Percentiles rank a stretch among this genome's conserved stretches.
phyloP scores from a whole-genome alignment of 2,113 vertebrate genomes.

The Cryptomyrus ogoouensis region DNA sequence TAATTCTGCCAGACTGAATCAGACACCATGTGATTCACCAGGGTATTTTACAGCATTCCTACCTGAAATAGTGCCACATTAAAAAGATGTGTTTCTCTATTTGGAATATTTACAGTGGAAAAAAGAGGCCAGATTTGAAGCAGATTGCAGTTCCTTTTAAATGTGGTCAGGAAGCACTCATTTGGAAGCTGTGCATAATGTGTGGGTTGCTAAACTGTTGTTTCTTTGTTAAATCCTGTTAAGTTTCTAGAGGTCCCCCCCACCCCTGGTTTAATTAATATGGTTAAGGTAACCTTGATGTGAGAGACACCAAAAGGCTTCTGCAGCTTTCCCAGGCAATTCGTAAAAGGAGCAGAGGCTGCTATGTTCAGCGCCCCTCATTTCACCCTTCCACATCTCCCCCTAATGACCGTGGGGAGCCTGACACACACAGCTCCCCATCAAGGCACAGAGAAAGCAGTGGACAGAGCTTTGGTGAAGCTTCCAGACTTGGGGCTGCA shows the following conservation, averaged over 20 bases:
- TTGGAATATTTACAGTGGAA: not conserved
- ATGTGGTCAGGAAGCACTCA: slow-evolving; percentile 14
- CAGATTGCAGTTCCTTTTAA: not conserved
- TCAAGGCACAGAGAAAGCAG: not conserved
- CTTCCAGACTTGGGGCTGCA: not conserved
- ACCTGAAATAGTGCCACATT: not conserved
- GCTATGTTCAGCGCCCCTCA: not conserved
- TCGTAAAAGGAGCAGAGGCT: not conserved
- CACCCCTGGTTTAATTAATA: not conserved
- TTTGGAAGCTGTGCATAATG: not conserved
- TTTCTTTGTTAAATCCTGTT: not conserved
- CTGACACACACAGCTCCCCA: not conserved
- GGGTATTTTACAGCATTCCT: not conserved
- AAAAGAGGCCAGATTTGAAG: not conserved
- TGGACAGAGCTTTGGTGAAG: not conserved
- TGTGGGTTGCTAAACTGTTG: slow-evolving; percentile 6
- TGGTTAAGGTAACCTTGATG: not conserved
- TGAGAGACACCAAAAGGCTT: not conserved
- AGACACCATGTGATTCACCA: not conserved
- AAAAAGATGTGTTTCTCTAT: not conserved
- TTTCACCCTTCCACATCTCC: not conserved
- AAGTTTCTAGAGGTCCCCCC: not conserved
- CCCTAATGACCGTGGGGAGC: not conserved
- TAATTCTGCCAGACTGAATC: not conserved
- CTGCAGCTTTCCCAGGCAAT: not conserved